These are phyloP conservation scores for Notamacropus eugenii DNA, from an alignment of 2,797 vertebrate genomes.

Conservation along the genomic window DNA sequence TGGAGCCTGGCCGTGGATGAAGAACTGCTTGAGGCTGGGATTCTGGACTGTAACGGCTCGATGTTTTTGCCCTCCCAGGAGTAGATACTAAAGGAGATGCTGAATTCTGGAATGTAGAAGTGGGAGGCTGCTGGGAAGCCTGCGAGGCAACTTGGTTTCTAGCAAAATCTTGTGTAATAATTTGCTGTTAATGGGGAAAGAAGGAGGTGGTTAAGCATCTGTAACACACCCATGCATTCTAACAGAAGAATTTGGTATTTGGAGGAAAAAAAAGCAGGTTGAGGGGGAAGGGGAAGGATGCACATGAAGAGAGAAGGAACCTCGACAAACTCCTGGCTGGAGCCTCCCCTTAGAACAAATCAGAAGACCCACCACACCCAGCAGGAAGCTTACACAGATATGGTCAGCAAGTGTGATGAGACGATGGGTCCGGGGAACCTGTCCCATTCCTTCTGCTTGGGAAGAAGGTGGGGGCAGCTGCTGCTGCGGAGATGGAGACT, in stretches of 20 bases:
- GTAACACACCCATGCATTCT: slow-evolving; percentile 11
- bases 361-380: neutral
- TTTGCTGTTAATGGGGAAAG: slow-evolving; percentile 88
- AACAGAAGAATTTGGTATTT: neutral
- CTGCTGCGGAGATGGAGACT: slow-evolving; percentile 89
- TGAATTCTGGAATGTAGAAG: slow-evolving; percentile 95
- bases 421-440: slow-evolving; percentile 93
- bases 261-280: neutral
- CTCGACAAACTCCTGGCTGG: slow-evolving; percentile 22
- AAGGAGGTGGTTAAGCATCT: slow-evolving; percentile 54
- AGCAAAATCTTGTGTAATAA: slow-evolving; percentile 99
- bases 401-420: slow-evolving; percentile 99
- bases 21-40: slow-evolving; percentile 88
- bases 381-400: slow-evolving; percentile 92
- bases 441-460: slow-evolving; percentile 90
- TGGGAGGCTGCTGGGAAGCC: slow-evolving; percentile 86
- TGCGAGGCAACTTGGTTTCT: slow-evolving; percentile 93
- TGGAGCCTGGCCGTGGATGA: slow-evolving; percentile 92
- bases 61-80: slow-evolving; percentile 89
- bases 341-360: neutral
- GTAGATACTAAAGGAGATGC: slow-evolving; percentile 84
- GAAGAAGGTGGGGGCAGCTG: slow-evolving; percentile 82
- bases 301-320: neutral
- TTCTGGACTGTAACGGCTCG: slow-evolving; percentile 95
- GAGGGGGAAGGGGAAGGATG: neutral